phyloP scores from a whole-genome alignment of 1,140 invertebrate genomes.

The Calephelis nemesis region DNA sequence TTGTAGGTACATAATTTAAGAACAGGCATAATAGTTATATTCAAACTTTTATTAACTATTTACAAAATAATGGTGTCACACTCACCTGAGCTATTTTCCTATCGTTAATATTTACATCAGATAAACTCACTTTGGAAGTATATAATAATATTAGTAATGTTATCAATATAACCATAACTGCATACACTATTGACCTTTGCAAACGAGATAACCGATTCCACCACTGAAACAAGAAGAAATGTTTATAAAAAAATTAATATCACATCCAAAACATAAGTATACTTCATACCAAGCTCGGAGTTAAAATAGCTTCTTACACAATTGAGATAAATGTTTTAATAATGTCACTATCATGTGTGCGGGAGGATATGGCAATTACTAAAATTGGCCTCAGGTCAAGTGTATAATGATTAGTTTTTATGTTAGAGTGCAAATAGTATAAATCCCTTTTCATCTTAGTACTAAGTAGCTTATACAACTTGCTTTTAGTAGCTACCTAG shows the following conservation, averaged over 20 bases:
- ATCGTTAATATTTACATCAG: constrained; percentile 31
- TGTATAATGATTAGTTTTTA: neutral
- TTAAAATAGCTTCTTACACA: neutral
- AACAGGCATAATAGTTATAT: no score
- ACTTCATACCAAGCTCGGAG: neutral
- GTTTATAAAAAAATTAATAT: neutral
- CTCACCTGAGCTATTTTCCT: constrained; percentile 40
- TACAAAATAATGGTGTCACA: constrained; percentile 5
- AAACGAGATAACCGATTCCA: constrained; percentile 63
- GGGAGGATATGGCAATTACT: neutral
- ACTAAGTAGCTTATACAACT: no score
- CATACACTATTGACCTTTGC: constrained; percentile 57
- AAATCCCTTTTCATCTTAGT: neutral
- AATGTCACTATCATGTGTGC: neutral
- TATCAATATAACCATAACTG: constrained; percentile 35
- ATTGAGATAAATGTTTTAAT: neutral
- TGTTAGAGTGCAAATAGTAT: neutral
- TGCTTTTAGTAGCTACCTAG: no score
- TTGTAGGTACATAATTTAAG: no score
- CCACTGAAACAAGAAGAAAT: constrained; percentile 48
- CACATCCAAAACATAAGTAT: neutral
- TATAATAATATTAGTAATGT: constrained; percentile 45
- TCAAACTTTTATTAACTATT: neutral
- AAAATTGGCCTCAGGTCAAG: neutral
- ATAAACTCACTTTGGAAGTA: constrained; percentile 36